These are phyloP conservation scores for Hippocampus mohnikei DNA, from an alignment of 2,113 vertebrate genomes.

Conservation along the genomic window DNA sequence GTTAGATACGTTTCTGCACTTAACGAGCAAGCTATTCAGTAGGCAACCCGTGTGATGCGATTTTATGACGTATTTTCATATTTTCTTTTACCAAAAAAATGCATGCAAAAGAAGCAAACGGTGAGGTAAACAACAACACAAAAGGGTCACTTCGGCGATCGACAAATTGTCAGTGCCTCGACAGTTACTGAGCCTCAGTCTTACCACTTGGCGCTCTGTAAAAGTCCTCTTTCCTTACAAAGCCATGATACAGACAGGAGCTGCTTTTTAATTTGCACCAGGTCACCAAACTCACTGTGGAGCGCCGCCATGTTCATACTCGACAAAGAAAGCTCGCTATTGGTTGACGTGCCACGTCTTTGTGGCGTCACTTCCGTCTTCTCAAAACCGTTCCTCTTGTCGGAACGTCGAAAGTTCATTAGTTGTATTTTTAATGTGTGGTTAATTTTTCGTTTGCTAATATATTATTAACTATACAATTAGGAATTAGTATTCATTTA, in stretches of 20 bases:
- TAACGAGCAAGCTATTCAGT: neutral
- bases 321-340: conserved; percentile 22
- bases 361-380: conserved; percentile 19
- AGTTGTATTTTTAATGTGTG: neutral
- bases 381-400: neutral
- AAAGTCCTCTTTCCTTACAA: conserved; percentile 87
- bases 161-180: neutral
- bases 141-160: neutral
- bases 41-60: neutral
- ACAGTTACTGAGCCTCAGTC: neutral
- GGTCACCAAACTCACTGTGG: conserved; percentile 78
- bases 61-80: neutral
- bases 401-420: too few relatives aligned
- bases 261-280: conserved; percentile 90
- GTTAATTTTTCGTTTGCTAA: neutral
- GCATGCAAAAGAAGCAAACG: conserved; percentile 42
- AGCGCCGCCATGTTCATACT: conserved; percentile 77
- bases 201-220: conserved; percentile 97
- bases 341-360: conserved; percentile 42
- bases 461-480: too few relatives aligned
- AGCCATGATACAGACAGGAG: conserved; percentile 84
- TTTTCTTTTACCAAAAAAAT: neutral
- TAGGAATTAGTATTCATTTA: neutral
- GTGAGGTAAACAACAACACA: neutral
- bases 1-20: too few relatives aligned